These are phyloP conservation scores for Archaeoteleia sp. DNA, from an alignment of 2,888 invertebrate species.

Conservation along the genomic window DNA sequence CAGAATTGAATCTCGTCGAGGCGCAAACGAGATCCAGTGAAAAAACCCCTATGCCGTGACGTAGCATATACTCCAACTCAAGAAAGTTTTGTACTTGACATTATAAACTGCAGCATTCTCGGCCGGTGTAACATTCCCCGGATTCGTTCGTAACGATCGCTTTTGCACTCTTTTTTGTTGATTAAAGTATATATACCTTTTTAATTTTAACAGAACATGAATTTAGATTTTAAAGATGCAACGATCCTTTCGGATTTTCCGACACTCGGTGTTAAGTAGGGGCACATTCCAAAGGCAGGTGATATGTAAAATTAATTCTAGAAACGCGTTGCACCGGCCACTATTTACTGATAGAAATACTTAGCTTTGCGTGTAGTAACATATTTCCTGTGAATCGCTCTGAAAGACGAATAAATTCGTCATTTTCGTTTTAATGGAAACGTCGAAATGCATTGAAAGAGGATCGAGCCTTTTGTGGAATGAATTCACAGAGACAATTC, in stretches of 20 bases:
- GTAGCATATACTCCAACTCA: not conserved
- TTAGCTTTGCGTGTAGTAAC: constrained; percentile 7
- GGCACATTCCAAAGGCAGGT: constrained; percentile 51
- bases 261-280: no score
- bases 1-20: constrained; percentile 57
- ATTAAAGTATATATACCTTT: no score
- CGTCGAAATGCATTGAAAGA: no score
- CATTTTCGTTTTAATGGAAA: no score
- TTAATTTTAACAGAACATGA: no score
- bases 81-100: constrained; percentile 2
- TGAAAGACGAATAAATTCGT: no score
- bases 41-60: not conserved
- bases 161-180: no score
- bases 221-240: no score
- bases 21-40: constrained; percentile 34
- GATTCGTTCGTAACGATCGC: not conserved
- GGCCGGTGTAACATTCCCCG: not conserved
- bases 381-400: not conserved
- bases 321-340: no score
- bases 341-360: constrained; percentile 26
- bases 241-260: no score
- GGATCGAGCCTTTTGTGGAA: no score
- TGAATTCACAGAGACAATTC: no score
- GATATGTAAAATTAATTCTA: constrained; percentile 49
- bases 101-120: constrained; percentile 16